phyloP scores from a whole-genome alignment of 2,888 invertebrate species.

The Meiosimyza decipiens region DNA sequence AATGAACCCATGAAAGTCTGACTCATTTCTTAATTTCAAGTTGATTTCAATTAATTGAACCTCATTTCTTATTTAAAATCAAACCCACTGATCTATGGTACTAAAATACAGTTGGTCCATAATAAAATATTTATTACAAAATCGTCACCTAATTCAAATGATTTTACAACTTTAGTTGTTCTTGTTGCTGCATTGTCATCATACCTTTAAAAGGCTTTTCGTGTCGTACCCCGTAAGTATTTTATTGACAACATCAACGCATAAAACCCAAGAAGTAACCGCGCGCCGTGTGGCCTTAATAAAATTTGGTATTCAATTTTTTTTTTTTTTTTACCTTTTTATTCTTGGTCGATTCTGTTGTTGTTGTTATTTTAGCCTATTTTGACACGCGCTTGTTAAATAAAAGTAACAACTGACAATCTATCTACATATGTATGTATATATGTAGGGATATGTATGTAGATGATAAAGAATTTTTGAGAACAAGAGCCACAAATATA shows the following conservation, averaged over 20 bases:
- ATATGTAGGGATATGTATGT: too few relatives aligned
- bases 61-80: too few relatives aligned
- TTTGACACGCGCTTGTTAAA: slow-evolving; percentile 12
- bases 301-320: slow-evolving; percentile 10
- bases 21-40: too few relatives aligned
- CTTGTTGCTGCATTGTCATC: too few relatives aligned
- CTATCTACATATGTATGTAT: too few relatives aligned
- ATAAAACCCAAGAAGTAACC: neutral
- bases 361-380: neutral
- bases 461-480: too few relatives aligned
- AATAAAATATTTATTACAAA: slow-evolving; percentile 14
- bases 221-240: slow-evolving; percentile 1
- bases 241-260: slow-evolving; percentile 7
- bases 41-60: too few relatives aligned
- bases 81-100: neutral
- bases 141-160: slow-evolving; percentile 13
- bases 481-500: too few relatives aligned
- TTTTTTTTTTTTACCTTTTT: neutral
- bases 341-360: neutral
- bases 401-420: too few relatives aligned
- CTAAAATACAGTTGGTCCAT: neutral
- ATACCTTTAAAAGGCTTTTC: slow-evolving; percentile 14
- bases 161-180: neutral
- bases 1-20: too few relatives aligned
- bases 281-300: slow-evolving; percentile 9